phyloP scores from a whole-genome alignment of 2,797 vertebrate genomes.

The Thamnophis elegans region DNA sequence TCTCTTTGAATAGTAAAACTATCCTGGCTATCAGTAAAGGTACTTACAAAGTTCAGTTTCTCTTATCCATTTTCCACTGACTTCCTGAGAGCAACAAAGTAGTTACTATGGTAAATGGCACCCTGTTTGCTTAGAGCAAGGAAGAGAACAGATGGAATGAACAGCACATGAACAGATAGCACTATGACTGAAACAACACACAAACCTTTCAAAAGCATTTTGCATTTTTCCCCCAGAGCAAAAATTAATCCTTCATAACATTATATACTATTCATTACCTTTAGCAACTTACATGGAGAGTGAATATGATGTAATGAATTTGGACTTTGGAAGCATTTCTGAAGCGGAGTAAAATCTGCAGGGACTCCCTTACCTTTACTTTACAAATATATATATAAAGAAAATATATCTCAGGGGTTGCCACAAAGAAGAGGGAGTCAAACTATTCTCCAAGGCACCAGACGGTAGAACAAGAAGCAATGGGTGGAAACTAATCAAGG shows the following conservation, averaged over 20 bases:
- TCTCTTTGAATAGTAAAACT: constrained; percentile 4
- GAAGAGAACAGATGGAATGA: neutral
- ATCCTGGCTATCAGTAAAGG: neutral
- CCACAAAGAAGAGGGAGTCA: too few species aligned
- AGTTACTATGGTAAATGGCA: constrained; percentile 32
- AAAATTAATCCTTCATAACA: neutral
- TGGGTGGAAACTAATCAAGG: too few species aligned
- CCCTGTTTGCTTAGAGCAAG: constrained; percentile 24
- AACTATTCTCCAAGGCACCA: too few species aligned
- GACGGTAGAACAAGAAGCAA: too few species aligned
- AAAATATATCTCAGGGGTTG: too few species aligned
- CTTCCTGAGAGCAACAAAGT: constrained; percentile 7
- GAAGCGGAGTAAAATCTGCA: neutral
- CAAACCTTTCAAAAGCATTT: constrained; percentile 33
- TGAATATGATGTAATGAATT: neutral
- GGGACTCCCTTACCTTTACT: neutral
- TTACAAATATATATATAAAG: too few species aligned
- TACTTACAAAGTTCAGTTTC: neutral
- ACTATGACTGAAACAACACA: neutral
- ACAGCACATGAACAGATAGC: constrained; percentile 19
- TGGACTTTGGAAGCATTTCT: neutral
- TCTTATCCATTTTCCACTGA: neutral
- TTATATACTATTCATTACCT: neutral
- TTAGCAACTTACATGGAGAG: neutral
- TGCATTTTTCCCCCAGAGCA: neutral